Evolutionary conservation across 2,888 invertebrate genomes (phyloP).

Genomic region (Tortrix viridana): DNA sequence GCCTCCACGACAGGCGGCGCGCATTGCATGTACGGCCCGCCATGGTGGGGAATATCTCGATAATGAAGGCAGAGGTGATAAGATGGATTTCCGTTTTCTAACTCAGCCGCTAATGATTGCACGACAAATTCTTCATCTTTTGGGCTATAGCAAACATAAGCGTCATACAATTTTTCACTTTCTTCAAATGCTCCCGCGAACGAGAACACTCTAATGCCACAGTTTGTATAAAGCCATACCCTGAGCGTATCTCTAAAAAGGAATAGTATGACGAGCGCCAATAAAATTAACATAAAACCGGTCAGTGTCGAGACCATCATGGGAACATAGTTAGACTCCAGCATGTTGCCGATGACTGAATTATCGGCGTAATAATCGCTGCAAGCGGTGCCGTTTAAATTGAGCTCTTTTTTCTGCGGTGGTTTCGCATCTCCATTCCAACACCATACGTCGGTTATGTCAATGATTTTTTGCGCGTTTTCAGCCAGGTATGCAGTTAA

Average conservation of each 20-base stretch:
- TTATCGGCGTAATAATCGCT: slow-evolving; percentile 94
- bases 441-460: slow-evolving; percentile 91
- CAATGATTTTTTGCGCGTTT: slow-evolving; percentile 91
- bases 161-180: slow-evolving; percentile 94
- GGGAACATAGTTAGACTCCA: slow-evolving; percentile 93
- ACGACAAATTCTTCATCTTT: slow-evolving; percentile 96
- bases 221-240: slow-evolving; percentile 94
- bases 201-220: slow-evolving; percentile 92
- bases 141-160: slow-evolving; percentile 96
- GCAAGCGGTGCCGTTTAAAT: slow-evolving; percentile 93
- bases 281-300: slow-evolving; percentile 89
- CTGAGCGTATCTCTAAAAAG: slow-evolving; percentile 93
- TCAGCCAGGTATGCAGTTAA: slow-evolving; percentile 92
- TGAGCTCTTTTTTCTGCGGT: slow-evolving; percentile 90
- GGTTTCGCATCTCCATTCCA: slow-evolving; percentile 90
- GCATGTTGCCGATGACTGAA: slow-evolving; percentile 92
- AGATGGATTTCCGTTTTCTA: slow-evolving; percentile 92
- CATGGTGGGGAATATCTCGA: slow-evolving; percentile 91
- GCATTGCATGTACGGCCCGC: slow-evolving; percentile 88
- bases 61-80: slow-evolving; percentile 95
- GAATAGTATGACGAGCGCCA: slow-evolving; percentile 90
- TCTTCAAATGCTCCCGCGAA: slow-evolving; percentile 89
- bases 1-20: slow-evolving; percentile 92
- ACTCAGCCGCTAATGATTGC: slow-evolving; percentile 91
- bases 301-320: slow-evolving; percentile 92